phyloP scores from a whole-genome alignment of 2,888 invertebrate genomes.

The Diadegma fenestrale region DNA sequence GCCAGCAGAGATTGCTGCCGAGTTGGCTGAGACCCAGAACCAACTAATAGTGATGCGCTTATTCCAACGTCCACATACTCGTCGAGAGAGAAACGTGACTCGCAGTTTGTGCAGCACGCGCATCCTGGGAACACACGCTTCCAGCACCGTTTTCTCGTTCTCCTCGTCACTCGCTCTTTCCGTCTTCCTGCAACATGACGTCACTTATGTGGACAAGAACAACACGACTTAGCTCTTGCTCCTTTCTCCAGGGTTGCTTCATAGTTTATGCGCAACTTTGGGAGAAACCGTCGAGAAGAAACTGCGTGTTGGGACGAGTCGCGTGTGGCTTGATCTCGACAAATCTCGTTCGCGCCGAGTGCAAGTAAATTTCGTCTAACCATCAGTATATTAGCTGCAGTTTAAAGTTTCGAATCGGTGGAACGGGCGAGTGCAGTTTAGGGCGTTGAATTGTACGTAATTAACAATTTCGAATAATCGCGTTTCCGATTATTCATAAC shows the following conservation, averaged over 20 bases:
- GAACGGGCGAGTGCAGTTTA: neutral
- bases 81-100: slow-evolving; percentile 25
- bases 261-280: no score
- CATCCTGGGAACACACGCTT: neutral
- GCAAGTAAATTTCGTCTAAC: neutral
- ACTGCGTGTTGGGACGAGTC: no score
- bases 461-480: slow-evolving; percentile 39
- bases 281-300: no score
- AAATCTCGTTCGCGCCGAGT: neutral
- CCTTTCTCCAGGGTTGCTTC: neutral
- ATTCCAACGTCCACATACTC: slow-evolving; percentile 67
- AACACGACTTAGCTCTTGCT: slow-evolving; percentile 33
- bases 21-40: slow-evolving; percentile 77
- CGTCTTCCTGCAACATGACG: slow-evolving; percentile 3
- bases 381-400: neutral
- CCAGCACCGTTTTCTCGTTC: neutral
- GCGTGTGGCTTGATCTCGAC: neutral
- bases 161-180: slow-evolving; percentile 7
- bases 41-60: slow-evolving; percentile 77
- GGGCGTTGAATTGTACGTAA: slow-evolving; percentile 25
- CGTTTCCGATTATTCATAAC: slow-evolving; percentile 28
- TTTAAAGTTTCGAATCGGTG: neutral
- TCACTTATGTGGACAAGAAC: slow-evolving; percentile 43
- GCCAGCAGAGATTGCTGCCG: slow-evolving; percentile 78
- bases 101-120: neutral